Evolutionary conservation across 1,140 invertebrate species (phyloP), one percentile per base, ranked within the genome.

Genomic region (Heliconius himera): DNA sequence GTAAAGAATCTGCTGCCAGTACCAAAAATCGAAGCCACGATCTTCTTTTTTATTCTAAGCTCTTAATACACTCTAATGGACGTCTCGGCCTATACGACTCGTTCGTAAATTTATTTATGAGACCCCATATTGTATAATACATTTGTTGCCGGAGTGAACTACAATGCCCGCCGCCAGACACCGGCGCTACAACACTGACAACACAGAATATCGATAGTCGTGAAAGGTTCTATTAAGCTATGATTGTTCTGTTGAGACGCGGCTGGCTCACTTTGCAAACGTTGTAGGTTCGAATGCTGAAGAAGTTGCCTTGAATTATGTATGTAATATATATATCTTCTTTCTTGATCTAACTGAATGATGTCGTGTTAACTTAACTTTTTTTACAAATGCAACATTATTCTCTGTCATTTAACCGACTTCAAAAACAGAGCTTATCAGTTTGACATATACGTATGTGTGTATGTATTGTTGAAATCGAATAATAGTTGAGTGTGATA

Each of bases 131-230:
- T 66, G 26, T 70, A 66, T 77, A 77, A 74, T 78, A 73, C 77
- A 81, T 83, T 76, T 78, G 73, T 81, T 66, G 46, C 77, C 46
- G 70, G 85, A 89, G 38, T 84, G 87, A 87, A 86, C 82, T 74
- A 86, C 84, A 89, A 89, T 87, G 78, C 78, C 79, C 81, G 77
- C 9, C 74, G 75, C 73, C 73, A 76, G 84, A 85, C 85, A 84
- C 70, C 72, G 76, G 73, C 77, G 84, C 81, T 89, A 87, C 85
- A 85, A 87, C 87, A 77, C 76, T 76, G 82, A 83, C 80, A 81
- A 71, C 72, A 78, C 80, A 77, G 56, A 77, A 83, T 36, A 20
- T 70, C 54, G n/a, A 56, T 56, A 56, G n/a, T 56, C 8, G 1
- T 13, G 54, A 51, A 6, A 51, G 49, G 1, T 20, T 18, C 49